Base-by-base conservation (phyloP, 2,113 vertebrate species). In the Triplophysa siluroides region DNA sequence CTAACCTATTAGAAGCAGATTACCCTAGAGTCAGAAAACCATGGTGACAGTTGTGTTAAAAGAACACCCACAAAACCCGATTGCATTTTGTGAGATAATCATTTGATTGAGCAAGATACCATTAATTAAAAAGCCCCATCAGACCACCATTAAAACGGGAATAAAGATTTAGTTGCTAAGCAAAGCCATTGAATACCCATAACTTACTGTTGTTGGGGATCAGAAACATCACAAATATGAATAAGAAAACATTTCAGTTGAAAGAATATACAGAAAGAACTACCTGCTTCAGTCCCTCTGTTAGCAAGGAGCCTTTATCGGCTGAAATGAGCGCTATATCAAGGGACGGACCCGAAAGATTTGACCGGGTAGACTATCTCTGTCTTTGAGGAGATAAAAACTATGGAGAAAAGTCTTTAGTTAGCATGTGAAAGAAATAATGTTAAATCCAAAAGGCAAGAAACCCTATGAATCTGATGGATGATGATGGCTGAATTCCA, bases 361-460 rank as follows among this genome's bases (percentile, higher is more conserved):
- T 93, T 93, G 91, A 93, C 79, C 87, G 88, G 90, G 90, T 92
- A 92, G 90, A 93, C 81, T 84, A 90, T 91, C 91, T 92, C 89
- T 92, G 91, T 91, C 66, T 89, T 88, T 85, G 83, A 89, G 77
- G 84, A 91, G 85, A 88, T 88, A 88, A 90, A 90, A 90, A 89
- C 89, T 89, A 87, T 83, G 83, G 89, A 92, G 87, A 92, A 77
- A 92, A 90, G 87, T 87, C 70, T 78, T 61, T 5, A 81, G 83
- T 93, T 91, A 92, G 89, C 86, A 90, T 82, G 62, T 80, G 68
- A 82, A 33, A 89, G 79, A 80, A 58, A 81, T 6, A 60, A 77
- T 85, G 82, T 84, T 81, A 60, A 52, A 83, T 26, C 45, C 64
- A 12, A 85, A 81, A 81, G 41, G 23, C 47, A 76, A 65, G 9